Evolutionary conservation across 1,140 invertebrate species (phyloP), one percentile per base, ranked within the genome.

Genomic region (Psix sp.): DNA sequence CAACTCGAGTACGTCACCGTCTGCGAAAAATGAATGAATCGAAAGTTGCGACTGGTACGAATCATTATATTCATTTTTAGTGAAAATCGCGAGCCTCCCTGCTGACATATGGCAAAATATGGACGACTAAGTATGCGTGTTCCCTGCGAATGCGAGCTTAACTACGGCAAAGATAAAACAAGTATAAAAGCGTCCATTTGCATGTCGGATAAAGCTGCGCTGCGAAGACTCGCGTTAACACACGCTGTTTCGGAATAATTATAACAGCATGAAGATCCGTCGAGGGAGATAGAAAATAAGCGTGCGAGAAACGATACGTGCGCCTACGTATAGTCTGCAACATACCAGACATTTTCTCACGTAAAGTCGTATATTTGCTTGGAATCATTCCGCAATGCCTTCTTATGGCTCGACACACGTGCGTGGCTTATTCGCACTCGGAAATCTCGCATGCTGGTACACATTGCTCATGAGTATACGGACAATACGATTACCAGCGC

Each of bases 341-440:
- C 63, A 74, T 75, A 57, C 62, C 49, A 18, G 16, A 52, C 40
- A 72, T 45, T 72, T 75, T 77, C 71, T 72, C 76, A 71, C 73
- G 68, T 54, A 52, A 14, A 59, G 62, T 66, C 70, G 14, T 73
- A 73, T 73, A 73, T 73, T 66, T 73, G 43, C 51, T 26, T 21
- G 57, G 60, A 71, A 65, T 59, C 62, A 67, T 67, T 57, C 43
- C 67, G 45, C 57, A 29, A 71, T 71, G 17, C 62, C 57, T 70
- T 60, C 54, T 70, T 65, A 62, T 59, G 39, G 75, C 45, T 68
- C 54, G 31, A 17, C 66, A 57, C 70, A 77, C 66, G 66, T 54
- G 31, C 54, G 60, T 39, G 39, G 43, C 65, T 72, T 52, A 76
- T 52, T 63, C 52, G 15, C 51, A 48, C 51, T 36, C 43, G 46